Evolutionary conservation across 2,797 vertebrate genomes (phyloP).

Genomic region (Silurus aristotelis): DNA sequence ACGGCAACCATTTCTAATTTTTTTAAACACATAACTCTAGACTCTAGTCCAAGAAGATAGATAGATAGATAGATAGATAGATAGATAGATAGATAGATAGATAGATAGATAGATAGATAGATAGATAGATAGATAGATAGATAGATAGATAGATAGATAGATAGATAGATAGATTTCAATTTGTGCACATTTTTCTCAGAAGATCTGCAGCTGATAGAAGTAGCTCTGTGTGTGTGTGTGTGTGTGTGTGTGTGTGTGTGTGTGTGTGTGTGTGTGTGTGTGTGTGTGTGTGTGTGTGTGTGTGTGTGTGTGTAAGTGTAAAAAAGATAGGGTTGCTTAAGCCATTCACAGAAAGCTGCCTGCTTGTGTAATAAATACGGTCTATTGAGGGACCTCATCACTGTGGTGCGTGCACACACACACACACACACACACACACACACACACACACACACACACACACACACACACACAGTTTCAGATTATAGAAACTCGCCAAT

Average conservation of each 20-base stretch:
- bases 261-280: neutral
- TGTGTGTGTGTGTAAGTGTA: constrained; percentile 34
- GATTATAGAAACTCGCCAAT: neutral
- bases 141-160: too few relatives aligned
- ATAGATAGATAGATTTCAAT: too few relatives aligned
- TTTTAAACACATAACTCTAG: too few relatives aligned
- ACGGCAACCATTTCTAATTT: neutral
- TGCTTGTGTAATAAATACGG: constrained; percentile 36
- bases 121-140: too few relatives aligned
- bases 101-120: too few relatives aligned
- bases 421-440: constrained; percentile 5
- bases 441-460: neutral
- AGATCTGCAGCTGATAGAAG: neutral
- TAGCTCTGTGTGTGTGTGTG: neutral
- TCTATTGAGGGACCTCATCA: constrained; percentile 35
- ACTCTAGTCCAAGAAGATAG: too few relatives aligned
- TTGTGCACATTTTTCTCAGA: neutral
- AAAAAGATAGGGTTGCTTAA: constrained; percentile 39
- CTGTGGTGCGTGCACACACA: neutral
- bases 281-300: constrained; percentile 20
- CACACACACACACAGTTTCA: neutral
- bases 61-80: too few relatives aligned
- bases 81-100: too few relatives aligned
- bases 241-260: neutral
- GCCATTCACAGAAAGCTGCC: constrained; percentile 18